Percentiles rank a stretch among this genome's conserved stretches.
Conservation (phyloP, 2,888 invertebrate species). For the Stenodema calcarata region DNA sequence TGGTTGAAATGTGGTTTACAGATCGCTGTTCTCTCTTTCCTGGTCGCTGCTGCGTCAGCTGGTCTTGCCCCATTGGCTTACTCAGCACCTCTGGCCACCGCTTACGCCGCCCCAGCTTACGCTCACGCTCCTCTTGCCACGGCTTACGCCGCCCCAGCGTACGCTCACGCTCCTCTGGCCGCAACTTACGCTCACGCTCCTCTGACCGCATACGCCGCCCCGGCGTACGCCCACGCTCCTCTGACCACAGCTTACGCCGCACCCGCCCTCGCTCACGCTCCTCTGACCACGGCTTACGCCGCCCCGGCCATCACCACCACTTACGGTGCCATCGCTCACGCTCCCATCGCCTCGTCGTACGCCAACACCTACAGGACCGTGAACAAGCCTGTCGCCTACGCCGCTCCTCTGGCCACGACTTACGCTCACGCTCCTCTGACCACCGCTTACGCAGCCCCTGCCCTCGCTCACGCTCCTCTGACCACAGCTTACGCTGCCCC, state of each 20-base stretch:
- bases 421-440: conserved; percentile 35
- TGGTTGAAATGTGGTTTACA: neutral
- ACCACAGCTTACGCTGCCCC: conserved; percentile 11
- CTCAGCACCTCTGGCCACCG: neutral
- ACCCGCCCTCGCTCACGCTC: neutral
- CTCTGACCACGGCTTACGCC: neutral
- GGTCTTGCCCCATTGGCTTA: conserved; percentile 21
- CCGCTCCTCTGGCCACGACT: conserved; percentile 22
- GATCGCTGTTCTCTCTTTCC: conserved; percentile 21
- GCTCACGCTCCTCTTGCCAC: neutral
- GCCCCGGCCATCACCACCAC: neutral
- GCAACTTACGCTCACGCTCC: neutral
- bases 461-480: conserved; percentile 5
- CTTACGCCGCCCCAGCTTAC: conserved; percentile 11
- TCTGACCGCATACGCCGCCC: neutral
- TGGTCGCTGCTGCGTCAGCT: conserved; percentile 34
- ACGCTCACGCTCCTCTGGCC: neutral
- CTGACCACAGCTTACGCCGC: conserved; percentile 29
- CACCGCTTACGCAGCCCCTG: neutral
- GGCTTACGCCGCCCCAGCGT: conserved; percentile 2
- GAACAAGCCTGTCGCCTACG: conserved; percentile 11
- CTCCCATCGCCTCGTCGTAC: conserved; percentile 17
- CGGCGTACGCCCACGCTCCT: neutral
- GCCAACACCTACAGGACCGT: conserved; percentile 34
- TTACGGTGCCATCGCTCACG: conserved; percentile 18